Percentiles rank a stretch among this genome's conserved stretches.
These are phyloP conservation scores for Molanna angustata DNA, from an alignment of 2,888 invertebrate genomes.

Conservation along the genomic window DNA sequence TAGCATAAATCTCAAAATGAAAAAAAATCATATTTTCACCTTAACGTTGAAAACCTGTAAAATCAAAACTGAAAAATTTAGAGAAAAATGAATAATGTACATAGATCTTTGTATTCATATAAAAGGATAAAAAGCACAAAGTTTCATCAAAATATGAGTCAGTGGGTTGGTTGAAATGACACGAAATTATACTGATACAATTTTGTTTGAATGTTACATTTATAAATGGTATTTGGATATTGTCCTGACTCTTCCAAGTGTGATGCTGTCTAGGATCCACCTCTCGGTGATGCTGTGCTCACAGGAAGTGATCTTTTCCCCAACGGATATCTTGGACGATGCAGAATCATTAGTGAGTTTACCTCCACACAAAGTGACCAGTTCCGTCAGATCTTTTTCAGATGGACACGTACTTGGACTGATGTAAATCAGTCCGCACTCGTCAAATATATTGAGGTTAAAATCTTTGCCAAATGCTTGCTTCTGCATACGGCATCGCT, in stretches of 20 bases:
- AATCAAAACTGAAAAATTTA: no score
- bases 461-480: slow-evolving; percentile 60
- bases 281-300: slow-evolving; percentile 51
- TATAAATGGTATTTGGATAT: slow-evolving; percentile 45
- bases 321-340: slow-evolving; percentile 56
- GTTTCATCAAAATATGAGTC: no score
- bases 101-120: no score
- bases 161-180: no score
- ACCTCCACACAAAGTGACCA: slow-evolving; percentile 58
- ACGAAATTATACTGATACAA: no score
- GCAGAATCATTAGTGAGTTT: slow-evolving; percentile 46
- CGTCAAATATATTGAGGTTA: slow-evolving; percentile 58
- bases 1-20: no score
- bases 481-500: slow-evolving; percentile 61
- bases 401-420: slow-evolving; percentile 50
- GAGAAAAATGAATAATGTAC: no score
- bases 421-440: slow-evolving; percentile 58
- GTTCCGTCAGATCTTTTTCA: slow-evolving; percentile 53
- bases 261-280: slow-evolving; percentile 65
- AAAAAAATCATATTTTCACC: no score
- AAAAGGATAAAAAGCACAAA: no score
- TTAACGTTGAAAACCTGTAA: no score
- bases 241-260: slow-evolving; percentile 50
- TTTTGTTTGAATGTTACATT: no score
- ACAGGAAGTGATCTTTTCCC: slow-evolving; percentile 39